Evolutionary conservation across 2,113 vertebrate species (phyloP).

Genomic region (Heterotilapia buettikoferi): DNA sequence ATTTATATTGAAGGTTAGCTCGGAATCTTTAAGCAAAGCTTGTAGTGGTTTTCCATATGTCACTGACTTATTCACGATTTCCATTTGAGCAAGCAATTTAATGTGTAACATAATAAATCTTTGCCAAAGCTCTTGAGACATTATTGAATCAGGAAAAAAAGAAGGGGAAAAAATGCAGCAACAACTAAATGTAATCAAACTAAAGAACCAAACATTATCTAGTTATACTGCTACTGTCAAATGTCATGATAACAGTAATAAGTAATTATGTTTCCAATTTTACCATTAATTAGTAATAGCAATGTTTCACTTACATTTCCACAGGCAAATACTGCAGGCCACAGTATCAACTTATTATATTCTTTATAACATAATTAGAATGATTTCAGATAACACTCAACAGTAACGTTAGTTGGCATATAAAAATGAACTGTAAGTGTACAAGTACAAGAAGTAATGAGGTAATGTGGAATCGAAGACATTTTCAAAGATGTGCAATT

Average conservation of each 20-base stretch:
- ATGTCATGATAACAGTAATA: background rate
- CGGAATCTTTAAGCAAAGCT: slow-evolving; percentile 10
- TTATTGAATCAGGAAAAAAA: background rate
- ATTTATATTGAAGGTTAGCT: slow-evolving; percentile 31
- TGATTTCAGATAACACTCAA: background rate
- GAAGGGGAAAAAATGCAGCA: background rate
- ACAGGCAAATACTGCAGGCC: background rate
- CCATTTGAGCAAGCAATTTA: slow-evolving; percentile 6
- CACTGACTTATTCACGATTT: slow-evolving; percentile 9
- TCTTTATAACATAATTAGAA: background rate
- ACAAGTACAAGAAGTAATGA: background rate
- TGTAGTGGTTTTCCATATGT: slow-evolving; percentile 1
- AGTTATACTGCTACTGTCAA: background rate
- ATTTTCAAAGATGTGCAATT: background rate
- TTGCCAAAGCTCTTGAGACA: background rate
- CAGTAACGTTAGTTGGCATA: background rate
- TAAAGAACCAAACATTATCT: background rate
- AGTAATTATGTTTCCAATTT: background rate
- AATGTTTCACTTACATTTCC: background rate
- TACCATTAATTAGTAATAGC: background rate
- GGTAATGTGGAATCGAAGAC: background rate
- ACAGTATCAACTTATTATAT: background rate
- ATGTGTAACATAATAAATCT: slow-evolving; percentile 1
- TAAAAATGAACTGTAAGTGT: background rate
- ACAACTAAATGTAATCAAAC: background rate